phyloP scores from a whole-genome alignment of 30 jellyfish, hydroid and myxozoan genomes.

The Calvadosia cruxmelitensis region DNA sequence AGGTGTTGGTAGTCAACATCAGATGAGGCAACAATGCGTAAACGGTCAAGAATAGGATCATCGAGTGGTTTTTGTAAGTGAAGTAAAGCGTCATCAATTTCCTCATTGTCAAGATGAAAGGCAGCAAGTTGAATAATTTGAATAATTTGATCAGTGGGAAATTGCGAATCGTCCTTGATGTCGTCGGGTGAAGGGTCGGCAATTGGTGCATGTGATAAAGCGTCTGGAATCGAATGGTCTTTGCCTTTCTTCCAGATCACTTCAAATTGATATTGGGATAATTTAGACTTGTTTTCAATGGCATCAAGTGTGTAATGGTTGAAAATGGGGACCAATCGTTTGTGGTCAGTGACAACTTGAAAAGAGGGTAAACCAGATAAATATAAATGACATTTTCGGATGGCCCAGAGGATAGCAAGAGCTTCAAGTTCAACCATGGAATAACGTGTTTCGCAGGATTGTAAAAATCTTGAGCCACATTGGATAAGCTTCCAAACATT shows the following conservation, averaged over 20 bases:
- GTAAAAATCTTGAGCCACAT: neutral
- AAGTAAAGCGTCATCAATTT: no score
- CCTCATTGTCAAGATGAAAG: neutral
- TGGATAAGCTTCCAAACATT: neutral
- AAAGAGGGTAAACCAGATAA: neutral
- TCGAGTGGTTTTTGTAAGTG: neutral
- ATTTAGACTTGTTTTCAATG: neutral
- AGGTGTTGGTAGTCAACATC: neutral
- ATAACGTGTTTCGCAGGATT: neutral
- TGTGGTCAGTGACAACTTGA: neutral
- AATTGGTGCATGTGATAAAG: neutral
- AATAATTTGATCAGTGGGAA: neutral
- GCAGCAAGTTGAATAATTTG: no score
- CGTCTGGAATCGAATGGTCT: neutral
- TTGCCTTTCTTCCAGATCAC: neutral
- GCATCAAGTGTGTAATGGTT: neutral
- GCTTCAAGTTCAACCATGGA: neutral
- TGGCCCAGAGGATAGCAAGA: neutral
- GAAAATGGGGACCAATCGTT: neutral
- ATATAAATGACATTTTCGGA: neutral
- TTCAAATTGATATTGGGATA: neutral
- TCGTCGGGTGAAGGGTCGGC: neutral
- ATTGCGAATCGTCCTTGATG: neutral
- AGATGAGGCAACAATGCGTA: neutral
- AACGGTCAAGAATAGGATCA: neutral